Conservation (phyloP, 2,888 invertebrate genomes). For the Bombylius major region DNA sequence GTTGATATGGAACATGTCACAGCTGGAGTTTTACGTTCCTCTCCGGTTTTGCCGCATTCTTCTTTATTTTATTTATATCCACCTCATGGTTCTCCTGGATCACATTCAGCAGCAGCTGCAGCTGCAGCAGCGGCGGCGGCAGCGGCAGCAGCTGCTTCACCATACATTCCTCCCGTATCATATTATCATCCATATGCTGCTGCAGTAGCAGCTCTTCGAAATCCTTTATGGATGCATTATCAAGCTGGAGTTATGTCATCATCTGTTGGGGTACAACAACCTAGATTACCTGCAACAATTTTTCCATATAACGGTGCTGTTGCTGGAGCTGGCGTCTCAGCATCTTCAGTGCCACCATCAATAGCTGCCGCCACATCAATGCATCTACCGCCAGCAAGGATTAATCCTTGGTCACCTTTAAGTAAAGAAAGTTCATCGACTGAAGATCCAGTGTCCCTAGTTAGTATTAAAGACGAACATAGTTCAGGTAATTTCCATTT, state of each 20-base stretch:
- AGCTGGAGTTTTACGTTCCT: conserved; percentile 8
- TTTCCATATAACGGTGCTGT: conserved; percentile 19
- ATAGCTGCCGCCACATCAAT: conserved; percentile 18
- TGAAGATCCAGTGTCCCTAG: conserved; percentile 27
- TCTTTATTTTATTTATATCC: conserved; percentile 34
- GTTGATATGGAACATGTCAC: conserved; percentile 8
- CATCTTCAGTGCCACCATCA: conserved; percentile 26
- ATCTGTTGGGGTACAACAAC: conserved; percentile 18
- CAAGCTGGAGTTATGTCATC: conserved; percentile 29
- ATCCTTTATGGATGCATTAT: conserved; percentile 42
- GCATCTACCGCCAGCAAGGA: conserved; percentile 14
- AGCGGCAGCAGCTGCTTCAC: conserved; percentile 27
- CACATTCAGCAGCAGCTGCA: conserved; percentile 16
- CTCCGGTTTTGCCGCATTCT: conserved; percentile 18
- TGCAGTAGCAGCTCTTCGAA: conserved; percentile 36
- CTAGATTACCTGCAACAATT: conserved; percentile 36
- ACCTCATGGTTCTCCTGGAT: conserved; percentile 24
- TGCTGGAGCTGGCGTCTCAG: neutral
- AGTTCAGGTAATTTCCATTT: conserved; percentile 30
- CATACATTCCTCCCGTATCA: conserved; percentile 32
- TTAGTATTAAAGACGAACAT: conserved; percentile 37
- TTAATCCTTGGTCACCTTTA: conserved; percentile 8
- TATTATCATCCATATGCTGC: conserved; percentile 32
- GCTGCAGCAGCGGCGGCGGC: conserved; percentile 24
- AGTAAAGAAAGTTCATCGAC: conserved; percentile 10